Base-by-base conservation (phyloP, 2,888 invertebrate genomes). In the Melipona beecheii region DNA sequence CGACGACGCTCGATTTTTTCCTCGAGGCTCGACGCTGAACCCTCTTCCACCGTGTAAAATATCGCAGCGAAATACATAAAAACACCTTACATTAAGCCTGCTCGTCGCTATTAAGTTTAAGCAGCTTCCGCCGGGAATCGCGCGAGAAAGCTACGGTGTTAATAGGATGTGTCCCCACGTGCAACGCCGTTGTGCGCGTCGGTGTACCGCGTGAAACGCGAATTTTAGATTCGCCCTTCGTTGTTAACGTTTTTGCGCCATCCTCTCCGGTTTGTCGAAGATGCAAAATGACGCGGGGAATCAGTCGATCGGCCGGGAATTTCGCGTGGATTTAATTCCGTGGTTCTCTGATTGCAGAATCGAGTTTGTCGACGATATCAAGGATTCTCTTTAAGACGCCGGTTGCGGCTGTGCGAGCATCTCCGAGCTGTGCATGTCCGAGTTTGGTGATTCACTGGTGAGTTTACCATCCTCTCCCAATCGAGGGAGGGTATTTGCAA, bases 61-160 rank as follows among this genome's bases (percentile, higher is more conserved):
- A 50, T 69, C 56, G 24, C n/a, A 27, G 24, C 15, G 31, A 73
- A 64, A 74, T 58, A 64, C 71, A 78, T 65, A 78, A 73, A 72
- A 66, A 75, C 71, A 58, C 73, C 80, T 83, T 86, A 79, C 81
- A 64, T 81, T 80, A 75, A 82, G 87, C 87, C 84, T 78, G 84
- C 84, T 84, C 71, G 73, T 70, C 60, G 87, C 86, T 84, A 87
- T 87, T 87, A 87, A 87, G 72, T 87, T 86, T 87, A 87, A 87
- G 87, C 75, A 78, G 87, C 87, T 87, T 87, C 36, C 60, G 56
- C 76, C 54, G 78, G 62, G 54, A 43, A 9, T 9, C 43, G 56
- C 75, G 64, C 62, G 56, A 71, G 43, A 75, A 83, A 81, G 81
- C 72, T 75, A 78, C 49, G 50, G 70, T 71, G 72, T 64, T 86